Conservation (phyloP, 2,113 vertebrate species). For the Theristicus caerulescens region DNA sequence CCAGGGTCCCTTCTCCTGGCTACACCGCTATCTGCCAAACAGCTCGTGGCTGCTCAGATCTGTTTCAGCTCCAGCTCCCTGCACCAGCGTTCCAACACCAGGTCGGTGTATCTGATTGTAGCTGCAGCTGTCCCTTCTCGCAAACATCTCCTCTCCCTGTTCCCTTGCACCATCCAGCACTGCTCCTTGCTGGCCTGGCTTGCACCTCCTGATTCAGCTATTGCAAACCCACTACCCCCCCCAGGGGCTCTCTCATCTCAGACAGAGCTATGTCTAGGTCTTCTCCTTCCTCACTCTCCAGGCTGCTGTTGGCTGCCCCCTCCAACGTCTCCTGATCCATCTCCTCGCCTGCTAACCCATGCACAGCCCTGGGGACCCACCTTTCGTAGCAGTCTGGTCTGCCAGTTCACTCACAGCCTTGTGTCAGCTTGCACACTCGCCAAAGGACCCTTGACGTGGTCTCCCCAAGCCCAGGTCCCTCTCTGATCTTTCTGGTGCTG, state of each 20-base stretch:
- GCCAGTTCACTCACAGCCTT: background rate
- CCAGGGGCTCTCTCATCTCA: background rate
- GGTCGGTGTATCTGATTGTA: background rate
- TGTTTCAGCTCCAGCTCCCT: background rate
- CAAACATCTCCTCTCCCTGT: background rate
- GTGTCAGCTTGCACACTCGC: background rate
- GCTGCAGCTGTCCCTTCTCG: background rate
- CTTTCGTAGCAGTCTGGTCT: background rate
- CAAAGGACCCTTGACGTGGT: background rate
- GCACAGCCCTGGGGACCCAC: background rate
- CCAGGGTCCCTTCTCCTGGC: background rate
- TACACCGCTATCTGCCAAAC: background rate
- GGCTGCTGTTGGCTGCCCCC: background rate
- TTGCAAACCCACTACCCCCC: background rate
- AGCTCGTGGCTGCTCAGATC: background rate
- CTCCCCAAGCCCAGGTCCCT: background rate
- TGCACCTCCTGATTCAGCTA: background rate
- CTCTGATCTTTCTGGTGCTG: background rate
- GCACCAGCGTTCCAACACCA: background rate
- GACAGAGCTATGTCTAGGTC: background rate
- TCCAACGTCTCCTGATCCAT: background rate
- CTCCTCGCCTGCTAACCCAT: background rate
- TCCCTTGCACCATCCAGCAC: background rate
- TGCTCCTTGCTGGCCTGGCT: background rate
- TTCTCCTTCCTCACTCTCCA: background rate